Evolutionary conservation across 2,797 vertebrate genomes (phyloP), one percentile per base, ranked within the genome.

Genomic region (Epinephelus awoara): DNA sequence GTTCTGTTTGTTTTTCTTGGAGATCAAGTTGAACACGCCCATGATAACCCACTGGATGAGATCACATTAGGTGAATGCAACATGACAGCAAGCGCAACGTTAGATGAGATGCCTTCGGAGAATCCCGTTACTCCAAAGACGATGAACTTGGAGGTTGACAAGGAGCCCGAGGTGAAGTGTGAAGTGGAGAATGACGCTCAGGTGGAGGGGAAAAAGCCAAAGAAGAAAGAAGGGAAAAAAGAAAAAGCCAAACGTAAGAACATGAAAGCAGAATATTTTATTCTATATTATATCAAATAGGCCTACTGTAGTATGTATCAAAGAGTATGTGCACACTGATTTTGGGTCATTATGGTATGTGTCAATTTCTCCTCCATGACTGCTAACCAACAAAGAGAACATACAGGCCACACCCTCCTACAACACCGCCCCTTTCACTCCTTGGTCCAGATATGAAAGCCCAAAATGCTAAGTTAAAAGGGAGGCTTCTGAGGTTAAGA

Each of bases 31-130:
- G 95, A 95, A 76, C 90, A 95, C 27, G 87, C 89, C 70, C 93
- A 92, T 72, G 95, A 96, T 68, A 95, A 95, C 75, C 91, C 94
- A 4, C n/a, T 96, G 87, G 96, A 96, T 61, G 94, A 95, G 83
- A 95, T 96, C 74, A 92, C 80, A 23, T 68, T 96, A 51, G 94
- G 91, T 18, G 94, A 96, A 75, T 73, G 83, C 12, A 83, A 86
- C 50, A 2, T 79, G 61, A 83, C 82, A 42, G n/a, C 75, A 12
- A 87, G 61, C 17, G 13, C 50, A 62, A 67, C 11, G 1, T 50
- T 66, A 6, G 76, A 91, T 8, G 92, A 92, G 46, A 70, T 21
- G 40, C 27, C 83, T 21, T 56, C 75, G 18, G 79, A 88, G 72
- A 89, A 73, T 69, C 87, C 85, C 1, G 51, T 44, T 6, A 62